phyloP scores from a whole-genome alignment of 2,113 vertebrate genomes.

The Tragelaphus imberbis region DNA sequence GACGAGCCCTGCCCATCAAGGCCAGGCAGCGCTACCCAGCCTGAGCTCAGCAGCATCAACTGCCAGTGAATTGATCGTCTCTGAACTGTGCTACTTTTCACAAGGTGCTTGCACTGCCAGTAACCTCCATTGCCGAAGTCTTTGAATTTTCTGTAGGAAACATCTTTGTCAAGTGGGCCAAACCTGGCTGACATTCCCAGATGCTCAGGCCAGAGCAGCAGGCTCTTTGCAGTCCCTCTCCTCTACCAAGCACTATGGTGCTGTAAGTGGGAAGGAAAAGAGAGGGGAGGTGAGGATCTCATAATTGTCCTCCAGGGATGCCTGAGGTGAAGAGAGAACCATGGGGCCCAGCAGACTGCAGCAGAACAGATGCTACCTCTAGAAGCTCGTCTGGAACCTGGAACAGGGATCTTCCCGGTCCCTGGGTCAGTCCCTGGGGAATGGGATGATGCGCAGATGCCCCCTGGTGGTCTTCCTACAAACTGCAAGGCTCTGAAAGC shows the following conservation, averaged over 20 bases:
- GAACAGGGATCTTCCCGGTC: background rate
- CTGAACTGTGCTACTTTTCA: background rate
- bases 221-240: background rate
- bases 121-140: background rate
- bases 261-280: background rate
- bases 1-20: background rate
- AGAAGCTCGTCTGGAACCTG: background rate
- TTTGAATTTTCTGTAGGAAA: background rate
- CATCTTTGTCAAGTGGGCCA: background rate
- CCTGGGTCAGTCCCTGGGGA: slow-evolving; percentile 38
- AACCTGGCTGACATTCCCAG: background rate
- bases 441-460: background rate
- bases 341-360: background rate
- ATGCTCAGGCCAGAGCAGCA: background rate
- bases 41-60: background rate
- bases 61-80: background rate
- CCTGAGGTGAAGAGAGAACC: background rate
- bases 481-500: background rate
- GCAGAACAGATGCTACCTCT: background rate
- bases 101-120: background rate
- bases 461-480: slow-evolving; percentile 26
- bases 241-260: background rate
- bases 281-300: background rate
- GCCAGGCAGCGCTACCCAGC: background rate
- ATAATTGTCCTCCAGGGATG: background rate